phyloP scores from a whole-genome alignment of 35 echinoderm and acorn worm genomes.

The Apostichopus californicus region DNA sequence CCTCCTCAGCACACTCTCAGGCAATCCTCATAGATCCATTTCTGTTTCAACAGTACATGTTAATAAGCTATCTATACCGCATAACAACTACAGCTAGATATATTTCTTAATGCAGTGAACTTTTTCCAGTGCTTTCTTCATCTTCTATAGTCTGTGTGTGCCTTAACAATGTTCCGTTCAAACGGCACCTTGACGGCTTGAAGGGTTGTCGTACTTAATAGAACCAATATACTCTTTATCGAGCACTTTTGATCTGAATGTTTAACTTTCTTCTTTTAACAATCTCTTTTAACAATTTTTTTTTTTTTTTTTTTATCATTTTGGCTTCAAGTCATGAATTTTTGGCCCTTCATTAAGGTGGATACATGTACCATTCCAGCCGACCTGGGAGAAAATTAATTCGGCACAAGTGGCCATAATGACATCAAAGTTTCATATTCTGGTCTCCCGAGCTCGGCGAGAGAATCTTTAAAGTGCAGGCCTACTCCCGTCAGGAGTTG shows the following conservation, averaged over 20 bases:
- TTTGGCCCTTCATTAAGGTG: neutral
- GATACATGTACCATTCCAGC: neutral
- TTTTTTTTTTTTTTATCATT: neutral
- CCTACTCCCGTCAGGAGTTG: neutral
- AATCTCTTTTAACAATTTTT: too few relatives aligned
- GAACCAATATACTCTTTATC: neutral
- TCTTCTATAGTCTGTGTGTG: too few relatives aligned
- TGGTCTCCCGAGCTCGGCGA: neutral
- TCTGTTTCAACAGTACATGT: too few relatives aligned
- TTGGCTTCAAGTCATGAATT: neutral
- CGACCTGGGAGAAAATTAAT: neutral
- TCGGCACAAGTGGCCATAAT: slow-evolving; percentile 9
- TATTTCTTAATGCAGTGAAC: too few relatives aligned
- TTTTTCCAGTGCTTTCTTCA: too few relatives aligned
- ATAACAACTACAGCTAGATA: too few relatives aligned
- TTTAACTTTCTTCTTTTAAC: too few relatives aligned
- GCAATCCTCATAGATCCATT: too few relatives aligned
- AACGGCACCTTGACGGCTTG: neutral
- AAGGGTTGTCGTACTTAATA: neutral
- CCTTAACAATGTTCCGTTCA: too few relatives aligned
- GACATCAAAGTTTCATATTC: neutral
- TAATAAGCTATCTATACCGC: too few relatives aligned
- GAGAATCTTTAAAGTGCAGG: neutral
- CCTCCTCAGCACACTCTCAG: too few relatives aligned
- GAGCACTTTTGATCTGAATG: neutral